A percentile compares a stretch with the other conserved stretches of the same genome.
Conservation (phyloP, 1,140 invertebrate genomes). For the Choristoneura fumiferana region DNA sequence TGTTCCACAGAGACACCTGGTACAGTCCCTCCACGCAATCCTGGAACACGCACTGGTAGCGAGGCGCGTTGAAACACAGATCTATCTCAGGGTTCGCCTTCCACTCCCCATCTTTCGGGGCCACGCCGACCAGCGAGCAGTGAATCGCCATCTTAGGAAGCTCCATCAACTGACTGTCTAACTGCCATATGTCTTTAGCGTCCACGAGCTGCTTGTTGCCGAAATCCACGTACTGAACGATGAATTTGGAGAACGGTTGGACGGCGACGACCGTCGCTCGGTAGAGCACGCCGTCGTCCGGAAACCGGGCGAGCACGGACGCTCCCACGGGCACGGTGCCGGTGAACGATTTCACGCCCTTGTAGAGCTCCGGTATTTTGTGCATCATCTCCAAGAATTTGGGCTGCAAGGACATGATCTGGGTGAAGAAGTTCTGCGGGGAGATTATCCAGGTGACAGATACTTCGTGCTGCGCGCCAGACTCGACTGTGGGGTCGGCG, state of each 20-base stretch:
- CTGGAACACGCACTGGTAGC: conserved; percentile 78
- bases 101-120: conserved; percentile 78
- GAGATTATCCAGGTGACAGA: conserved; percentile 69
- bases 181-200: conserved; percentile 81
- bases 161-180: conserved; percentile 82
- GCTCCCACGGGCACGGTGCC: conserved; percentile 75
- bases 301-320: conserved; percentile 83
- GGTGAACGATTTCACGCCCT: conserved; percentile 70
- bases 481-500: conserved; percentile 46
- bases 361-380: conserved; percentile 83
- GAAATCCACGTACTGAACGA: conserved; percentile 86
- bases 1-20: conserved; percentile 76
- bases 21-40: conserved; percentile 69
- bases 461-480: conserved; percentile 60
- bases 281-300: conserved; percentile 84
- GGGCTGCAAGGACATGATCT: conserved; percentile 74
- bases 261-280: conserved; percentile 81
- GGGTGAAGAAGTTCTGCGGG: conserved; percentile 84
- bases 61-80: conserved; percentile 80
- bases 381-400: conserved; percentile 84
- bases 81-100: conserved; percentile 75
- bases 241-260: conserved; percentile 78
- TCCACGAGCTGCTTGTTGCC: conserved; percentile 83
- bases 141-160: conserved; percentile 84
- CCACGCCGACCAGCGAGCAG: conserved; percentile 81